Conservation (phyloP, 1,140 invertebrate species). For the Lepidostoma basale region DNA sequence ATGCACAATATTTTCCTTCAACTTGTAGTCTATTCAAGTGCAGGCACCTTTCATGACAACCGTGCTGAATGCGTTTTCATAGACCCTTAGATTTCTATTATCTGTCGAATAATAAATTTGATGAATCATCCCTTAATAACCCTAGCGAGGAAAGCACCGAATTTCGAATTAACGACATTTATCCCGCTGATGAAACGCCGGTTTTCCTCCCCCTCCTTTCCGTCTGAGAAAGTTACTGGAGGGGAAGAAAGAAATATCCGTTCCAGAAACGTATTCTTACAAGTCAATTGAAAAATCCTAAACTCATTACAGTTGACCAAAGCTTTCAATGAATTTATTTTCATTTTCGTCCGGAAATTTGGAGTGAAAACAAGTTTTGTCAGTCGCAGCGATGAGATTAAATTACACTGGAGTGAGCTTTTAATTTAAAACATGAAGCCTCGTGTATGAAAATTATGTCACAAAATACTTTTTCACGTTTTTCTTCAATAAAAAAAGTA, state of each 20-base stretch:
- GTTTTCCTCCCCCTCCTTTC: not conserved
- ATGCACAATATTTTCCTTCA: too few species aligned
- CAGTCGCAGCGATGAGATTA: too few species aligned
- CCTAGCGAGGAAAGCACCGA: conserved; percentile 29
- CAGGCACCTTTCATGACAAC: not conserved
- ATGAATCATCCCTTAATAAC: conserved; percentile 45
- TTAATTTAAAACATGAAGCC: too few species aligned
- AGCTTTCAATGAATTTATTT: conserved; percentile 12
- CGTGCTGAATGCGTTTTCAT: conserved; percentile 18
- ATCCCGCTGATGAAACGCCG: conserved; percentile 15
- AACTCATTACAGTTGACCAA: conserved; percentile 4
- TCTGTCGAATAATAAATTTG: conserved; percentile 42
- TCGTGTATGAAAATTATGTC: too few species aligned
- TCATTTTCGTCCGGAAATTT: conserved; percentile 2
- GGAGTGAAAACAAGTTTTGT: not conserved
- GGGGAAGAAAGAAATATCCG: conserved; percentile 18
- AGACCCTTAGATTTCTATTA: conserved; percentile 38
- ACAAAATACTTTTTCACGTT: too few species aligned
- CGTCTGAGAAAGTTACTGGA: conserved; percentile 5
- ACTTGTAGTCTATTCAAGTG: too few species aligned
- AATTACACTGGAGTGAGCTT: too few species aligned
- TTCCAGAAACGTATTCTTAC: not conserved
- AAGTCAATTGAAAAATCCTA: conserved; percentile 16
- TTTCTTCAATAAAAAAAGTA: too few species aligned
- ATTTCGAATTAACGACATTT: conserved; percentile 44